Evolutionary conservation across 1,140 invertebrate genomes (phyloP).

Genomic region (Pollicipes pollicipes): DNA sequence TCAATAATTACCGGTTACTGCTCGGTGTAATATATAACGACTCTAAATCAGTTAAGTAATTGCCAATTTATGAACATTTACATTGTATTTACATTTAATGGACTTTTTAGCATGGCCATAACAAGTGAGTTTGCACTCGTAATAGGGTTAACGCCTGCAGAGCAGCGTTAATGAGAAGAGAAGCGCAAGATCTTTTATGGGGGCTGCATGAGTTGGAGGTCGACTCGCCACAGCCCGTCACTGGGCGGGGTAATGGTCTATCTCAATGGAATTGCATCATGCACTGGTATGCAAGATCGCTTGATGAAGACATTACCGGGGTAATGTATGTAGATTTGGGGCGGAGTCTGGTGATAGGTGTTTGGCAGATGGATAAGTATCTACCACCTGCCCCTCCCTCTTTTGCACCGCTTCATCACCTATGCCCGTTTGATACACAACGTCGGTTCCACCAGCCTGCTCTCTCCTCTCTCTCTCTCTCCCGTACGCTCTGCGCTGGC

Average conservation of each 20-base stretch:
- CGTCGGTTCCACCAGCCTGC: too few relatives aligned
- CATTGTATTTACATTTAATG: slow-evolving; percentile 2
- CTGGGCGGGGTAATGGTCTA: too few relatives aligned
- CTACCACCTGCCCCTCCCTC: neutral
- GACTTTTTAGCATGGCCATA: neutral
- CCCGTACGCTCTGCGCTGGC: too few relatives aligned
- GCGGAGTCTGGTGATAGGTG: neutral
- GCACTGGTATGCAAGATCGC: neutral
- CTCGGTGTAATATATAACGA: neutral
- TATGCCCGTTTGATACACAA: too few relatives aligned
- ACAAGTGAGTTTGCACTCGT: neutral
- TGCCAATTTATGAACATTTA: slow-evolving; percentile 2
- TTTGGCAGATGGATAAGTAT: neutral
- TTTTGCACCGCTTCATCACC: neutral
- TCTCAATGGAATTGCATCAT: too few relatives aligned
- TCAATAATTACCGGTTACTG: neutral
- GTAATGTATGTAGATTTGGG: neutral
- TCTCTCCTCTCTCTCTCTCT: too few relatives aligned
- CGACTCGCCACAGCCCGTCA: too few relatives aligned
- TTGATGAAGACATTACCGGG: neutral
- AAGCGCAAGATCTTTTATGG: neutral
- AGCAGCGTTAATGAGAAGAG: neutral
- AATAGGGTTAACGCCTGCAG: neutral
- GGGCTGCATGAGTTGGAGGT: too few relatives aligned
- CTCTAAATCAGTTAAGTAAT: slow-evolving; percentile 1